Evolutionary conservation across 2,797 vertebrate species (phyloP).

Genomic region (Dipus sagitta): DNA sequence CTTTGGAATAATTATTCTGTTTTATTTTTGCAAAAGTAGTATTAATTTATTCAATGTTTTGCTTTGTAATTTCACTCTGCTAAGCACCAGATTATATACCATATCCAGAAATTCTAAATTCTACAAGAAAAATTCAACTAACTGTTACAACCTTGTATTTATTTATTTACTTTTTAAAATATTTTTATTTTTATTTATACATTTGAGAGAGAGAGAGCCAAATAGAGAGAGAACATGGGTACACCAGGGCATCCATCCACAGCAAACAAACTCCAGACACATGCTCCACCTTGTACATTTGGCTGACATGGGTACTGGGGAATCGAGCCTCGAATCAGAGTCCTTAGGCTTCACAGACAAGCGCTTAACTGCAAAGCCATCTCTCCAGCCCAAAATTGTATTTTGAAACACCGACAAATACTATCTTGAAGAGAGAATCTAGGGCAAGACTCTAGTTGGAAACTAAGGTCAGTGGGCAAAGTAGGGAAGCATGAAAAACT

Average conservation of each 20-base stretch:
- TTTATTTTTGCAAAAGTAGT: constrained; percentile 26
- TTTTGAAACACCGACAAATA: background rate
- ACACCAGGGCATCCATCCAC: too few species aligned
- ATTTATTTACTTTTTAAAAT: too few species aligned
- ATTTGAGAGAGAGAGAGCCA: too few species aligned
- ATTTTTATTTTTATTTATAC: too few species aligned
- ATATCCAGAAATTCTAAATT: constrained; percentile 37
- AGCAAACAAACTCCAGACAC: too few species aligned
- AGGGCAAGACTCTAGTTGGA: background rate
- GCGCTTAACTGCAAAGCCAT: too few species aligned
- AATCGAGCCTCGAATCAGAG: too few species aligned
- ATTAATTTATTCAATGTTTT: constrained; percentile 7
- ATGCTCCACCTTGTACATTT: too few species aligned
- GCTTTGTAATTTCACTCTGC: background rate
- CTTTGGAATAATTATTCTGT: constrained; percentile 33
- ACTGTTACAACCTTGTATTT: background rate
- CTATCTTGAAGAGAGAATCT: background rate
- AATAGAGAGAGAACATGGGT: too few species aligned
- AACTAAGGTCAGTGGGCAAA: background rate
- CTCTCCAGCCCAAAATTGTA: background rate
- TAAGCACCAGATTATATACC: background rate
- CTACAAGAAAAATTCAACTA: background rate
- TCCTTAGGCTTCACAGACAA: too few species aligned
- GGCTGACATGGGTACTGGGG: too few species aligned
- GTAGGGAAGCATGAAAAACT: background rate